phyloP scores from a whole-genome alignment of 2,888 invertebrate species.

The Oscheius sp. region DNA sequence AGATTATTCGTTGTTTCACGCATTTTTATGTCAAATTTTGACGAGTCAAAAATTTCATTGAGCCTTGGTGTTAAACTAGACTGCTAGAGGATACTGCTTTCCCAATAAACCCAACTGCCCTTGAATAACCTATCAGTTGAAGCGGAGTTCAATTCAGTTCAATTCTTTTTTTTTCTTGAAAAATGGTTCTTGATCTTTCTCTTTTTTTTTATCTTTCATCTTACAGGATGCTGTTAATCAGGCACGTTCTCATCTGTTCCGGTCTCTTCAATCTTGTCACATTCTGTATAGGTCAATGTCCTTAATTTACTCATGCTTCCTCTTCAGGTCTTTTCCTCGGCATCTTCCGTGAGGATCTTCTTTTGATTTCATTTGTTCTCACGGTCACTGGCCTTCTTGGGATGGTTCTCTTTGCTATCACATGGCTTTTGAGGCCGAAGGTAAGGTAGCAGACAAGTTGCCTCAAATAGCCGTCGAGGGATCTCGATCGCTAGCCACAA shows the following conservation, averaged over 20 bases:
- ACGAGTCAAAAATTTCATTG: too few relatives aligned
- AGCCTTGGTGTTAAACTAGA: too few relatives aligned
- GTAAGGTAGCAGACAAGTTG: conserved; percentile 30
- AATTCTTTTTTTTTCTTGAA: too few relatives aligned
- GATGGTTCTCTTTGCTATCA: conserved; percentile 50
- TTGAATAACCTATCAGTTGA: too few relatives aligned
- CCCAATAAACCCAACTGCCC: too few relatives aligned
- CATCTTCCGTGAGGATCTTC: conserved; percentile 44
- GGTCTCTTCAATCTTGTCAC: conserved; percentile 19
- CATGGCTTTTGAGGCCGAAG: conserved; percentile 49
- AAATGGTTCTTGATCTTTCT: too few relatives aligned
- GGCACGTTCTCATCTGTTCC: conserved; percentile 21
- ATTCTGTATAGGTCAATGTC: conserved; percentile 3
- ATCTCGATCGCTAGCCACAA: too few relatives aligned
- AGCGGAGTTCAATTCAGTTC: too few relatives aligned
- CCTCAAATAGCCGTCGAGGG: conserved; percentile 1
- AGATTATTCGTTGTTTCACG: too few relatives aligned
- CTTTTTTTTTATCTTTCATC: neutral
- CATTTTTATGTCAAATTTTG: too few relatives aligned
- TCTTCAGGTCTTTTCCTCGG: conserved; percentile 49
- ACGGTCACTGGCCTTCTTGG: conserved; percentile 49
- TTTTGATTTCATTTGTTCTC: conserved; percentile 44
- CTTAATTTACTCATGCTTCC: too few relatives aligned
- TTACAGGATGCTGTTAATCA: conserved; percentile 6
- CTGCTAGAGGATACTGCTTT: too few relatives aligned